A percentile compares a stretch with the other conserved stretches of the same genome.
Evolutionary conservation across 2,888 invertebrate genomes (phyloP).

Genomic region (Mimumesa dahlbomi): DNA sequence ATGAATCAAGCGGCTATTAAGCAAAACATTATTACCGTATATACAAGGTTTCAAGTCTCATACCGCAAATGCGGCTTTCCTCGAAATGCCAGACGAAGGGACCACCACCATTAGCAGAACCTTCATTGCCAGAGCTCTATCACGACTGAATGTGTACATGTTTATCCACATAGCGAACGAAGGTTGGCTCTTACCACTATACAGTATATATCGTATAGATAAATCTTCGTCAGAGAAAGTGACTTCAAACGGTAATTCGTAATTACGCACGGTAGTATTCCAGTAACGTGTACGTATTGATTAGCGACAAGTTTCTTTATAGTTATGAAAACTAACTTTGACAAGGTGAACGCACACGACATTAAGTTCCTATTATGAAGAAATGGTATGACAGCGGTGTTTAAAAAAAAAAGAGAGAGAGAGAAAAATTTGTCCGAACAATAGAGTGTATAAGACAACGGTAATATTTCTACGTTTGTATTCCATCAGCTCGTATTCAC

Average conservation of each 20-base stretch:
- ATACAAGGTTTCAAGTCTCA: not conserved
- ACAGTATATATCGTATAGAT: slow-evolving; percentile 6
- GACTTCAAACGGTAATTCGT: slow-evolving; percentile 1
- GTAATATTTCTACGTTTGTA: slow-evolving; percentile 50
- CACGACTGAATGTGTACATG: slow-evolving; percentile 37
- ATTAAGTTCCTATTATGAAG: too few relatives aligned
- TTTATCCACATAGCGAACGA: slow-evolving; percentile 18
- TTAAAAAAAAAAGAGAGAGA: too few relatives aligned
- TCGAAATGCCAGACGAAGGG: slow-evolving; percentile 18
- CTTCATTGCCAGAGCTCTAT: slow-evolving; percentile 48
- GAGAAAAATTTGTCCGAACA: too few relatives aligned
- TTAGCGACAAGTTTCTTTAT: too few relatives aligned
- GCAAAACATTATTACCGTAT: not conserved
- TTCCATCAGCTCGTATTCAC: slow-evolving; percentile 60
- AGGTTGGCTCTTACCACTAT: slow-evolving; percentile 33
- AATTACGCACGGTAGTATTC: too few relatives aligned
- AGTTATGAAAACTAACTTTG: too few relatives aligned
- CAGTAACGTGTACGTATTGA: too few relatives aligned
- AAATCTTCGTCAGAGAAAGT: slow-evolving; percentile 37
- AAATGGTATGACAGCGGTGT: too few relatives aligned
- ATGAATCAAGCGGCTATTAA: not conserved
- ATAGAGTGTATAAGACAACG: slow-evolving; percentile 11
- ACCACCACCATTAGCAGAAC: slow-evolving; percentile 24
- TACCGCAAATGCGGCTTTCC: not conserved
- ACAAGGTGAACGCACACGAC: too few relatives aligned